These are phyloP conservation scores for Fulmarus glacialis DNA, from an alignment of 2,113 vertebrate species.

Conservation along the genomic window DNA sequence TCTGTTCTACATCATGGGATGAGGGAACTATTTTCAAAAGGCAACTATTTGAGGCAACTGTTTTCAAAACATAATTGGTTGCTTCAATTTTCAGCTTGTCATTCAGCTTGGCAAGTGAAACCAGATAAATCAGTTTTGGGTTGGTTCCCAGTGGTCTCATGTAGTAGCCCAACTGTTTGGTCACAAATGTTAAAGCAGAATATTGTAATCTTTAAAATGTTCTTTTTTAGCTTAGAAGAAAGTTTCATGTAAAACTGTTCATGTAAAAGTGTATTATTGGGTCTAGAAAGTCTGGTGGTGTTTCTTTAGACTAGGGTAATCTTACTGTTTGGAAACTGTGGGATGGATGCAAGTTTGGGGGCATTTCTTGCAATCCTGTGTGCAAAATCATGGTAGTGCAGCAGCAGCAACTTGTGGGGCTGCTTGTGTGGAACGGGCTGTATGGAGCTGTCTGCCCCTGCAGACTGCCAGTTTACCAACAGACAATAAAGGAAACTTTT, in stretches of 20 bases:
- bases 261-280: not conserved
- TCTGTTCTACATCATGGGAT: not conserved
- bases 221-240: not conserved
- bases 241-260: not conserved
- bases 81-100: not conserved
- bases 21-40: not conserved
- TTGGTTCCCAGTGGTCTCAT: not conserved
- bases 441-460: not conserved
- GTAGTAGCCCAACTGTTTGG: constrained; percentile 7
- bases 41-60: not conserved
- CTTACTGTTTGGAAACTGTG: not conserved
- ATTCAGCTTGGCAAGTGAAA: not conserved
- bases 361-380: not conserved
- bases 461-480: not conserved
- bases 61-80: not conserved
- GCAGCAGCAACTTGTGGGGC: not conserved
- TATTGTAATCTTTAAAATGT: not conserved
- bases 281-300: not conserved
- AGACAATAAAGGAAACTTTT: constrained; percentile 32
- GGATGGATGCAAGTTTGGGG: not conserved
- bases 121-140: not conserved
- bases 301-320: not conserved
- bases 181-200: constrained; percentile 9
- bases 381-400: not conserved
- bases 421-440: not conserved